phyloP scores from a whole-genome alignment of 1,140 invertebrate genomes.

The Pogonognathellus flavescens region DNA sequence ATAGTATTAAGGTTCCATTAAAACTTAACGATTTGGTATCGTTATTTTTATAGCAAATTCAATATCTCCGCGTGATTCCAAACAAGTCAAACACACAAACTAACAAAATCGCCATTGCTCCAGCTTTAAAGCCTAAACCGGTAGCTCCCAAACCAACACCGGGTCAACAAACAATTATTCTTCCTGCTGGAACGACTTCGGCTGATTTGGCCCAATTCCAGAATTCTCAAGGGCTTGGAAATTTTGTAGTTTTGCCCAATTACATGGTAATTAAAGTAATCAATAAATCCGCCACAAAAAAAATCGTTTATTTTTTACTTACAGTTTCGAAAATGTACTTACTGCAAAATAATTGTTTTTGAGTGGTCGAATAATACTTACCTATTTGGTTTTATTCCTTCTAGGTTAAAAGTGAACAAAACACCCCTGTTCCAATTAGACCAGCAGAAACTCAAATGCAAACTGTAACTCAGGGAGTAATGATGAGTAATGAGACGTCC shows the following conservation, averaged over 20 bases:
- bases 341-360: not conserved
- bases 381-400: not conserved
- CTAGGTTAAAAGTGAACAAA: conserved; percentile 63
- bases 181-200: conserved; percentile 54
- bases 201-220: conserved; percentile 53
- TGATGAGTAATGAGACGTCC: conserved; percentile 20
- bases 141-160: conserved; percentile 63
- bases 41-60: conserved; percentile 42
- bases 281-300: too few species aligned
- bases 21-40: too few species aligned
- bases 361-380: too few species aligned
- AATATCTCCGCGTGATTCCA: conserved; percentile 61
- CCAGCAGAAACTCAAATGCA: conserved; percentile 51
- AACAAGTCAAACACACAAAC: conserved; percentile 55
- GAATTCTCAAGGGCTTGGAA: conserved; percentile 56
- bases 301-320: too few species aligned
- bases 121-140: conserved; percentile 63
- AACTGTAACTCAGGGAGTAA: not conserved
- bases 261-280: conserved; percentile 56
- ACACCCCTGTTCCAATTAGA: conserved; percentile 60
- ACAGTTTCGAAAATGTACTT: not conserved
- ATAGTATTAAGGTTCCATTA: not conserved
- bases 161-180: conserved; percentile 64
- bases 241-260: conserved; percentile 65
- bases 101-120: conserved; percentile 66